Evolutionary conservation across 2,888 invertebrate species (phyloP), one percentile per base, ranked within the genome.

Genomic region (Ennomos erosarius): DNA sequence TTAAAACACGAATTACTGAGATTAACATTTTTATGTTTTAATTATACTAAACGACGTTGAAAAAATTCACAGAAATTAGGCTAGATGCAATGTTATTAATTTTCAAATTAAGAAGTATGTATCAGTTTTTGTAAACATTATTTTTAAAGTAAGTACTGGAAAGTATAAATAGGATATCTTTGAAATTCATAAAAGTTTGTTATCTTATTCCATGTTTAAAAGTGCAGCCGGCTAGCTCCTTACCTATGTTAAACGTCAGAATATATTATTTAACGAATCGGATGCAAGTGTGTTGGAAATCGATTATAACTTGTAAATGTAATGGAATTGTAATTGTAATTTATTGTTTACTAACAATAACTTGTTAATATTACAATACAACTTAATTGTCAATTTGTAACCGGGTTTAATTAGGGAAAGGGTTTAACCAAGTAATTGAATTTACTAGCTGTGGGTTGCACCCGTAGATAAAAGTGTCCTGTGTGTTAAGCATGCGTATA

Each of bases 271-370:
- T 16, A 2, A 53, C 13, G 39, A 54, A 47, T 34, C 40, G 40
- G 36, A 12, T 35, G 47, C 34, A 13, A 46, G 11, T 2, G 9
- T 9, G n/a, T 1, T 13, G 45, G 45, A 53, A 45, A 53, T 53
- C 53, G 53, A 46, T 53, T 45, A 34, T 8, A 16, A 10, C 34
- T 45, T 45, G 34, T 53, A 40, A 49, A 40, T 48, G 38, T 48
- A 52, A 52, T 52, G 11, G 44, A 44, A 52, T 52, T 45, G 34
- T 46, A 45, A 39, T 44, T 39, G 36, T 40, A 38, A 53, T 34
- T 49, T 34, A 40, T 13, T 26, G 8, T 39, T 42, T 50, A 42
- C 8, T 50, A 50, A 42, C 40, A 13, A 39, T 11, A 16, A 16
- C 47, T 26, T 38, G 48, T 48, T 48, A 33, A 33, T 4, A 33